Evolutionary conservation across 30 jellyfish, hydroid and myxozoan genomes (phyloP), one percentile per base, ranked within the genome.

Genomic region (Hydractinia symbiolongicarpus): DNA sequence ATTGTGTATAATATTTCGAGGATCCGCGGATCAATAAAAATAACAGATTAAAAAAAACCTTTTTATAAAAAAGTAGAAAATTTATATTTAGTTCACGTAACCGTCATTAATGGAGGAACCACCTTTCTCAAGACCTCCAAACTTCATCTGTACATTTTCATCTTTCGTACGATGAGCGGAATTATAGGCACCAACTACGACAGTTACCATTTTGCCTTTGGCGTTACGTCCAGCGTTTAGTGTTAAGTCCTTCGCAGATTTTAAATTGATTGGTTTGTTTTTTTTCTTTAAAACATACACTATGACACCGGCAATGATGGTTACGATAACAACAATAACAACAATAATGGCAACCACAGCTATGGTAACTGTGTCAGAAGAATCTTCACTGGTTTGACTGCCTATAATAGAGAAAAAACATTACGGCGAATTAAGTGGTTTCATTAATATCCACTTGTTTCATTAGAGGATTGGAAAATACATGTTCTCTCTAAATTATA

Each of bases 161-260:
- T 64, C 74, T 64, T 64, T 64, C 40, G 19, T 64, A 64, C 74
- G 74, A 51, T 64, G 74, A 0, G 74, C 74, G 74, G 74, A 44
- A 64, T 64, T 64, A 13, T 64, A 64, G 2, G 44, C 44, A 30
- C 44, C 44, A 30, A 30, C 44, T 30, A 30, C 44, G 2, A 30
- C 44, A 30, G 44, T 30, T 30, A 30, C 44, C 74, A 64, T 64
- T 51, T 44, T 64, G 9, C 74, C 74, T 13, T 44, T 51, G 4
- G 74, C 74, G 19, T 13, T 64, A n/a, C 19, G 40, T 13, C 52
- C 74, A 4, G 74, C 74, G 19, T 13, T 64, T 64, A 64, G 40
- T 64, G 74, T 64, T 7, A 64, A 51, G 16, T 64, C 74, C 40
- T 64, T 64, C 6, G 40, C 40, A n/a, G 74, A 7, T 13, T 64